Evolutionary conservation across 2,888 invertebrate species (phyloP), one percentile per base, ranked within the genome.

Genomic region (Ypsolopha sequella): DNA sequence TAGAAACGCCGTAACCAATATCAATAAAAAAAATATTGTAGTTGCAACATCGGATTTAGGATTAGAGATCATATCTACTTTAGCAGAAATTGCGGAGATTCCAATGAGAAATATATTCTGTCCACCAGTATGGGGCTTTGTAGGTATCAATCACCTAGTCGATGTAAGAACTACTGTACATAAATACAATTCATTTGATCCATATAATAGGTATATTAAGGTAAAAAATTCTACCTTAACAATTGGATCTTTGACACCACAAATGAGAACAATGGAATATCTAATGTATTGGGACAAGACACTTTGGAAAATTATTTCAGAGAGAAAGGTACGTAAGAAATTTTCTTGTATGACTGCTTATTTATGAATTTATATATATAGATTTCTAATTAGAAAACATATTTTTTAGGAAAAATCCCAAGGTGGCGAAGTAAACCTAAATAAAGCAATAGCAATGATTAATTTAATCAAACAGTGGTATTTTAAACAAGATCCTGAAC

Each of bases 121-220:
- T 52, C 89, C 91, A 7, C 89, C 90, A 36, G 90, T 91, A 6
- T 91, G 91, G 90, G 91, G 91, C 7, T 90, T 88, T 58, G 75
- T 89, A 35, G 90, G 89, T 10, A 65, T 88, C 24, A 88, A 88
- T 60, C 81, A 87, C 38, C 78, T 88, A 52, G 79, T 90, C 6
- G 90, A 90, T 64, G 64, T 89, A 11, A 71, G 69, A 52, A 88
- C 84, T 43, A 87, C 87, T n/a, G 61, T 89, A 48, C 88, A 89
- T 59, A 84, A 78, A 61, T 87, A 86, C 54, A 74, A 88, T 56
- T 67, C 81, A 41, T 87, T 86, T 61, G 68, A 80, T 55, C 89
- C 90, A 0, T 88, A 86, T 58, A 66, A 66, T 51, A 80, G 89
- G 64, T 87, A 84, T 46, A 58, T 79, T 8, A 88, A 73, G 65